These are phyloP conservation scores for Syngnathus floridae DNA, from an alignment of 2,113 vertebrate genomes.

Conservation along the genomic window DNA sequence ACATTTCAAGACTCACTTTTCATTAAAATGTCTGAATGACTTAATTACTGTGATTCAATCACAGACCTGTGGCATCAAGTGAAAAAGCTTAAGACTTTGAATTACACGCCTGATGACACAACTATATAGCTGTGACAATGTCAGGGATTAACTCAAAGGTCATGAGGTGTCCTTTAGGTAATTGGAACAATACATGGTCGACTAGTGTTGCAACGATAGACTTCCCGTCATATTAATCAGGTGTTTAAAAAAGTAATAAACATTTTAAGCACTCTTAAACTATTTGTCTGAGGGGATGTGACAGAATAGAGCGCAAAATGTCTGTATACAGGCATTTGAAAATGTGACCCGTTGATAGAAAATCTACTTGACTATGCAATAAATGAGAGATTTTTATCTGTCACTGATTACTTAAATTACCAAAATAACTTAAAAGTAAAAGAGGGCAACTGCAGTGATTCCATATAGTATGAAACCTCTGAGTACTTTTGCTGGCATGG, in stretches of 20 bases:
- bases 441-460: background rate
- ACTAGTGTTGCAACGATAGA: background rate
- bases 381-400: background rate
- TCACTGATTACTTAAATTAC: background rate
- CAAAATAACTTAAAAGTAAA: background rate
- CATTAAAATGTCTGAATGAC: background rate
- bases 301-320: constrained; percentile 1
- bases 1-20: background rate
- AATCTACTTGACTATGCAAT: background rate
- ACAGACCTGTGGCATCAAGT: constrained; percentile 2
- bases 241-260: background rate
- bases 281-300: constrained; percentile 8
- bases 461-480: constrained; percentile 6
- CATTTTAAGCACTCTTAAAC: constrained; percentile 1
- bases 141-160: constrained; percentile 27
- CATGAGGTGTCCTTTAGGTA: constrained; percentile 4
- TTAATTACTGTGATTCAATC: constrained; percentile 1
- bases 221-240: background rate
- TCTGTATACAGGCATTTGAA: constrained; percentile 7
- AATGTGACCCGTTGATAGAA: background rate
- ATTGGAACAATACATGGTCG: constrained; percentile 12
- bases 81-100: constrained; percentile 8
- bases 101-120: constrained; percentile 28
- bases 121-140: constrained; percentile 19
- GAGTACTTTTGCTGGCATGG: constrained; percentile 30